Conservation (phyloP, 2,113 vertebrate genomes). For the Coreoperca whiteheadi region DNA sequence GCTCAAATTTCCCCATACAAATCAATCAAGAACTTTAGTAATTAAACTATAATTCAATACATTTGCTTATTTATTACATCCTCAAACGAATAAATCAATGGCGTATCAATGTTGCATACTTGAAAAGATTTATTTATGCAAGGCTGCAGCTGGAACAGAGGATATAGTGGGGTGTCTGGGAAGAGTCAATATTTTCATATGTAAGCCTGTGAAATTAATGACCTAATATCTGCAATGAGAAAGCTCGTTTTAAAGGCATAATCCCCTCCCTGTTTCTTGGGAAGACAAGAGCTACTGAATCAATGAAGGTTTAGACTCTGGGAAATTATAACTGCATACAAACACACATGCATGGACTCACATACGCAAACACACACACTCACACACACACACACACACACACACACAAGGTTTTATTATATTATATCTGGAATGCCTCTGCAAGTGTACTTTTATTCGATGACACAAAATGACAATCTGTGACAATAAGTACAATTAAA, state of each 20-base stretch:
- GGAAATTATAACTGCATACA: slow-evolving; percentile 73
- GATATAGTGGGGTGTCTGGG: slow-evolving; percentile 77
- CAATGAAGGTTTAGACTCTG: slow-evolving; percentile 79
- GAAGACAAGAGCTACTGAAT: slow-evolving; percentile 76
- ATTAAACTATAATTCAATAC: slow-evolving; percentile 76
- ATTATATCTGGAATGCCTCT: background rate
- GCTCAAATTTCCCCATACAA: slow-evolving; percentile 49
- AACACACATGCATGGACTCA: slow-evolving; percentile 35
- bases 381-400: slow-evolving; percentile 30
- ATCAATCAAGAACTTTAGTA: slow-evolving; percentile 70
- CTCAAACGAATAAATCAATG: slow-evolving; percentile 79
- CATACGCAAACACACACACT: background rate
- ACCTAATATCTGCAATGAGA: slow-evolving; percentile 83
- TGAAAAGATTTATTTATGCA: slow-evolving; percentile 79
- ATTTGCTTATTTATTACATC: slow-evolving; percentile 80
- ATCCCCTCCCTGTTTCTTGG: slow-evolving; percentile 76
- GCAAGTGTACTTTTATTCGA: background rate
- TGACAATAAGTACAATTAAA: slow-evolving; percentile 29
- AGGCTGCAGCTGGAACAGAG: slow-evolving; percentile 62
- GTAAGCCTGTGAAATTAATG: slow-evolving; percentile 86
- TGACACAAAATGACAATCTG: slow-evolving; percentile 16
- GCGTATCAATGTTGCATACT: slow-evolving; percentile 70
- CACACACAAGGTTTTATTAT: background rate
- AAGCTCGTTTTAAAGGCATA: slow-evolving; percentile 83
- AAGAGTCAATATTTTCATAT: slow-evolving; percentile 87